phyloP scores from a whole-genome alignment of 37 sponge, comb jelly and placozoan species.

The Theonella swinhoei region DNA sequence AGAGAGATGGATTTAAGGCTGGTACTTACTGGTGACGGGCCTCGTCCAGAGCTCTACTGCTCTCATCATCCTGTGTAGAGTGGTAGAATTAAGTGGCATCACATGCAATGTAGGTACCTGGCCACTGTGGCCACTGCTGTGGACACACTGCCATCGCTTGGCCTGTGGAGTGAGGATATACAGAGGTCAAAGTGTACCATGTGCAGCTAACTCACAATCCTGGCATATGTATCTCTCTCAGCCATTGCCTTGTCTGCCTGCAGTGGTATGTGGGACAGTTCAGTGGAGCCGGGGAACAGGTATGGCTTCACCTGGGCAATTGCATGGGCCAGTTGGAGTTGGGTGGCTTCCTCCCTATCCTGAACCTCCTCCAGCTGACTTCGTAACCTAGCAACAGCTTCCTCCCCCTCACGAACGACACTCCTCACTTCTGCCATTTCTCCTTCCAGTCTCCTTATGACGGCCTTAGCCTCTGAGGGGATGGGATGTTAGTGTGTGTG shows the following conservation, averaged over 20 bases:
- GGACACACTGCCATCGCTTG: neutral
- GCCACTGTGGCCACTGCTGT: too few species aligned
- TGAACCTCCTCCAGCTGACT: constrained; percentile 50
- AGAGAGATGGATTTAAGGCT: neutral
- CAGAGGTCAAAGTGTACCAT: neutral
- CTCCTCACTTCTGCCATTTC: neutral
- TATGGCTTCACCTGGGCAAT: constrained; percentile 26
- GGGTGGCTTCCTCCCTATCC: constrained; percentile 40
- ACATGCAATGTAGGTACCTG: neutral
- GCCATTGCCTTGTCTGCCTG: constrained; percentile 52
- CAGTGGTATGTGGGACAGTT: neutral
- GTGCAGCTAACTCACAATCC: constrained; percentile 63
- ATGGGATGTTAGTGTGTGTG: too few species aligned
- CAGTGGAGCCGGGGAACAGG: neutral
- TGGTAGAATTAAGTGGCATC: neutral
- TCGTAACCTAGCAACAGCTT: constrained; percentile 23
- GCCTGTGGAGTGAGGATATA: neutral
- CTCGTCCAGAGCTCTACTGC: neutral
- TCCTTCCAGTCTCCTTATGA: neutral
- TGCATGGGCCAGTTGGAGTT: constrained; percentile 36
- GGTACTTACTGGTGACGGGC: neutral
- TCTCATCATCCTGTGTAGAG: neutral
- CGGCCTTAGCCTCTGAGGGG: neutral
- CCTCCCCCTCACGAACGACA: neutral
- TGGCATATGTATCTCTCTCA: constrained; percentile 57